phyloP scores from a whole-genome alignment of 1,140 invertebrate genomes.

The Lepidurus apus region DNA sequence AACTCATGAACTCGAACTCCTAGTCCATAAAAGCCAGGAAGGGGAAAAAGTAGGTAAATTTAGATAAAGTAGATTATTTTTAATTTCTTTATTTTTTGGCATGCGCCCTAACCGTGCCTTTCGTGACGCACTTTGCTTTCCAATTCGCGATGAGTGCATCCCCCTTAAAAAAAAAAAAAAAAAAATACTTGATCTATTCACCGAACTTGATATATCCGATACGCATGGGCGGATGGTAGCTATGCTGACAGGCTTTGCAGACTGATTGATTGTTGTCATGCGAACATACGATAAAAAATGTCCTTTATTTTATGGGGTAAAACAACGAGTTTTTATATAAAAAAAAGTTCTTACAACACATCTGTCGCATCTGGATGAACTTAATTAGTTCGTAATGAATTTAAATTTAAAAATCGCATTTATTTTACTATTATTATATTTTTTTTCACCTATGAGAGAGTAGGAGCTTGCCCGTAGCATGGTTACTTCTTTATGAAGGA shows the following conservation, averaged over 20 bases:
- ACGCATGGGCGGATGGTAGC: not conserved
- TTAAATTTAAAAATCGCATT: too few relatives aligned
- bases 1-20: not conserved
- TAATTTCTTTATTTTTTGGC: not conserved
- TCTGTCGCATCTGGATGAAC: too few relatives aligned
- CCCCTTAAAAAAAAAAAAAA: not conserved
- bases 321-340: too few relatives aligned
- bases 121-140: not conserved
- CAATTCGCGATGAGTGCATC: not conserved
- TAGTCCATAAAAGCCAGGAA: too few relatives aligned
- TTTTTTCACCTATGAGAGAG: not conserved
- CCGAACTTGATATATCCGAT: not conserved
- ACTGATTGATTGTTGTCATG: not conserved
- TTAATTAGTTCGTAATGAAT: too few relatives aligned
- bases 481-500: not conserved
- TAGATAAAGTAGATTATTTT: not conserved
- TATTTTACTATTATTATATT: not conserved
- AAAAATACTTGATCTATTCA: not conserved
- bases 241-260: not conserved
- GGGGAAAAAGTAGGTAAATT: not conserved
- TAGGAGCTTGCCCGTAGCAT: not conserved
- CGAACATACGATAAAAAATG: not conserved
- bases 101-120: not conserved
- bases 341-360: too few relatives aligned
- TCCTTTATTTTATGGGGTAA: not conserved